Percentiles rank a stretch among this genome's conserved stretches.
Evolutionary conservation across 2,888 invertebrate species (phyloP).

Genomic region (Agonopterix alstromeriana): DNA sequence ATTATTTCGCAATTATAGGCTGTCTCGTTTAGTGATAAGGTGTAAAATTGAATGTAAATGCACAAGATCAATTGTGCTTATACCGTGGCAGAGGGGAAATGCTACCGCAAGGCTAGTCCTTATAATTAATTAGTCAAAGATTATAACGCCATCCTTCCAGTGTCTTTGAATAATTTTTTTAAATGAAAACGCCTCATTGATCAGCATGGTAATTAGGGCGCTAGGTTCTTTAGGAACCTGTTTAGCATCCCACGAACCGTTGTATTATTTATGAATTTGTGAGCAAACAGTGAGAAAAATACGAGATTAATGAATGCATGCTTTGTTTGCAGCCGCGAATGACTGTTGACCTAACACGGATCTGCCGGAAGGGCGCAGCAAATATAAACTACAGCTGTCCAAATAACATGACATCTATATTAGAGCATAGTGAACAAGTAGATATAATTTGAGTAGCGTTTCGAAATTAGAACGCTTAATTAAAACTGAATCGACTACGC

Average conservation of each 20-base stretch:
- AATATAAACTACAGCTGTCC: conserved; percentile 9
- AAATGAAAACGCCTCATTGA: no score
- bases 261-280: no score
- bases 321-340: conserved; percentile 6
- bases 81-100: no score
- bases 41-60: no score
- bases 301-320: conserved; percentile 5
- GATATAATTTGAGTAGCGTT: not conserved
- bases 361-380: conserved; percentile 10
- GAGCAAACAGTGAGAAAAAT: not conserved
- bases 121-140: no score
- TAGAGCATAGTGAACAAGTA: not conserved
- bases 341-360: conserved; percentile 4
- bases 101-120: no score
- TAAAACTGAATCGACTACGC: not conserved
- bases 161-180: no score
- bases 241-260: not conserved
- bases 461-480: not conserved
- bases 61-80: no score
- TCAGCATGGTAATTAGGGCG: no score
- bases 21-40: no score
- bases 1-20: no score
- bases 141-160: no score
- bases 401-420: conserved; percentile 9
- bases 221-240: not conserved